Base-by-base conservation (phyloP, 2,797 vertebrate species). In the Leucoraja ocellata region DNA sequence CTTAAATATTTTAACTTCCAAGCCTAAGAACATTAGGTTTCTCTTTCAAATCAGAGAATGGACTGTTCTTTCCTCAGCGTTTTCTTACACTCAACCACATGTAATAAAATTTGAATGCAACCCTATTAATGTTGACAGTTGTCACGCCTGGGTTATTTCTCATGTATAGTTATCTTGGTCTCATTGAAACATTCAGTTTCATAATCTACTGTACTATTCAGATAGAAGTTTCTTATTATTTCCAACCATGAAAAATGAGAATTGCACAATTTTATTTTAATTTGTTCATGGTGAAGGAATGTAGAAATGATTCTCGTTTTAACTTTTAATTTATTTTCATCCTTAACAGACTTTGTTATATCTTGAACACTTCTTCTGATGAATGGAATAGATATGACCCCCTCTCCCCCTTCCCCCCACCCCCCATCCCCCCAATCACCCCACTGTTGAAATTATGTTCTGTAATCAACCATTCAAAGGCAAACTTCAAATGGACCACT, bases 1-100 rank as follows among this genome's bases (percentile, higher is more conserved):
- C 36, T 74, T 76, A 92, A 76, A 92, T 92, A 92, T 92, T 92
- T 65, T 92, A 92, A 58, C n/a, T 68, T 88, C n/a, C 8, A 61
- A 84, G 68, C 68, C 18, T 3, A 86, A 39, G 36, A 74, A 71
- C 68, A 28, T 54, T 74, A 10, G 23, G 39, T 76, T n/a, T 76
- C 71, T 16, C 68, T 92, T 76, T 76, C 90, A 76, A 74, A 36
- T 13, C 71, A n/a, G 6, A 74, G 90, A 92, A 76, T n/a, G 13
- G 11, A 74, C 10, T 54, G 68, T 46, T 71, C 25, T n/a, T 54
- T 13, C 10, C 25, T 32, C 23, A 73, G 32, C 39, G 13, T 36
- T 18, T 91, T 23, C 11, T 2, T n/a, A 18, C 71, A 7, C 90
- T 92, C 36, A 54, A 54, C 23, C 68, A 21, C 71, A 76, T 7